Percentiles rank a stretch among this genome's conserved stretches.
Conservation (phyloP, 2,113 vertebrate species). For the Colossoma macropomum region DNA sequence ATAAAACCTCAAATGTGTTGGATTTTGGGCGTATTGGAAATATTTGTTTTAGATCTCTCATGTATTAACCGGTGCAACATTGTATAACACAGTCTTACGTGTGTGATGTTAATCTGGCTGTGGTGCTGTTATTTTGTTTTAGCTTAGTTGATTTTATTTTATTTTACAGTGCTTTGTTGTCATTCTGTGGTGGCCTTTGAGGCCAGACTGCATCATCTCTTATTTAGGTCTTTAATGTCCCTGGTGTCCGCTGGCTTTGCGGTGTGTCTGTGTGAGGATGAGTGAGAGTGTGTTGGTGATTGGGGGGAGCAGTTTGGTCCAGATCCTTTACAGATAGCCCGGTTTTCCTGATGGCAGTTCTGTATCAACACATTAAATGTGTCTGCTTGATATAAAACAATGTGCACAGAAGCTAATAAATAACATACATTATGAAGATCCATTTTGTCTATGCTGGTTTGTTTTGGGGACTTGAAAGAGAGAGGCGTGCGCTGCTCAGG, state of each 20-base stretch:
- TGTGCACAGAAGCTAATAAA: conserved; percentile 15
- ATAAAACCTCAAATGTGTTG: background rate
- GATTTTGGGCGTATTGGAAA: background rate
- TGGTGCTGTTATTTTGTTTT: background rate
- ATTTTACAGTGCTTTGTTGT: conserved; percentile 22
- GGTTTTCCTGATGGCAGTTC: conserved; percentile 1
- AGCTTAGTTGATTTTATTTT: conserved; percentile 20
- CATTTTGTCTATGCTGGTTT: background rate
- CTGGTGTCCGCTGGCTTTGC: background rate
- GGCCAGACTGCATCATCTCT: background rate
- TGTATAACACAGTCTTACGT: background rate
- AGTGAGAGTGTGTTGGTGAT: background rate
- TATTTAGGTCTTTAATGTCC: background rate
- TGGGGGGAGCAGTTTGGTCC: background rate
- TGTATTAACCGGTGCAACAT: conserved; percentile 23
- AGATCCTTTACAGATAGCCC: background rate
- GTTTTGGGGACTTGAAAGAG: background rate
- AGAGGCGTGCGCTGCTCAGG: background rate
- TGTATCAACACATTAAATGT: background rate
- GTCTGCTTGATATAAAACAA: background rate
- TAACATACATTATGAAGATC: background rate
- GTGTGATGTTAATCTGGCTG: background rate
- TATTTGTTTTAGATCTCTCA: background rate
- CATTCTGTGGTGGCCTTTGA: conserved; percentile 14
- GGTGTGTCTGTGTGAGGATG: background rate